These are phyloP conservation scores for Acleris sparsana DNA, from an alignment of 2,888 invertebrate species.

Conservation along the genomic window DNA sequence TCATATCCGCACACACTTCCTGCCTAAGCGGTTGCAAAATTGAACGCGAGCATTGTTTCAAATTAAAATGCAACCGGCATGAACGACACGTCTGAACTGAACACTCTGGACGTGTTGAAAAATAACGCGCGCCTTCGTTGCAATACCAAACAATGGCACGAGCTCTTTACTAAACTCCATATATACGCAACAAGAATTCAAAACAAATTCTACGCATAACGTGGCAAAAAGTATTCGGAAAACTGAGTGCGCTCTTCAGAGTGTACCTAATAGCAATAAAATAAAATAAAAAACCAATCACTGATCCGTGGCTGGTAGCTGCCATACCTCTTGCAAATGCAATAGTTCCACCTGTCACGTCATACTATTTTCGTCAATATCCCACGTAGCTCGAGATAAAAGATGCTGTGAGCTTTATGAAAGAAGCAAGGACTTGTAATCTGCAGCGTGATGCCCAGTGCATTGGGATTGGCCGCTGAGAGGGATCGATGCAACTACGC, in stretches of 20 bases:
- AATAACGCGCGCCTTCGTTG: conserved; percentile 4
- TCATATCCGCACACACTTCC: conserved; percentile 34
- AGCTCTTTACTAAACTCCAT: conserved; percentile 10
- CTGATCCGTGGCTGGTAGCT: no score
- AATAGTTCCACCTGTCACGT: no score
- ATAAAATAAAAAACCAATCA: no score
- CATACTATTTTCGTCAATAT: no score
- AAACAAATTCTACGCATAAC: no score
- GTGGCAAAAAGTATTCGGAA: no score
- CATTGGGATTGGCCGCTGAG: conserved; percentile 7
- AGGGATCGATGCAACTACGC: conserved; percentile 23
- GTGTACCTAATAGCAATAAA: no score
- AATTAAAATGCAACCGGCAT: conserved; percentile 28
- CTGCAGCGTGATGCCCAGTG: conserved; percentile 16
- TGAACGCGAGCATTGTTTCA: conserved; percentile 21
- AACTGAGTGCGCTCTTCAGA: no score
- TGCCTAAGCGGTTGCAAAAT: conserved; percentile 28
- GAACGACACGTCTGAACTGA: conserved; percentile 8
- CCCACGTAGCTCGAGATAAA: neutral
- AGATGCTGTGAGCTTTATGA: neutral
- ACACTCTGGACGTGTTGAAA: conserved; percentile 1
- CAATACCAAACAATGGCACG: conserved; percentile 9
- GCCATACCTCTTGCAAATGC: no score
- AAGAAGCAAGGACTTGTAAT: conserved; percentile 3
- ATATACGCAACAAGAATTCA: neutral